Base-by-base conservation (phyloP, 2,113 vertebrate species). In the Ochotona princeps region DNA sequence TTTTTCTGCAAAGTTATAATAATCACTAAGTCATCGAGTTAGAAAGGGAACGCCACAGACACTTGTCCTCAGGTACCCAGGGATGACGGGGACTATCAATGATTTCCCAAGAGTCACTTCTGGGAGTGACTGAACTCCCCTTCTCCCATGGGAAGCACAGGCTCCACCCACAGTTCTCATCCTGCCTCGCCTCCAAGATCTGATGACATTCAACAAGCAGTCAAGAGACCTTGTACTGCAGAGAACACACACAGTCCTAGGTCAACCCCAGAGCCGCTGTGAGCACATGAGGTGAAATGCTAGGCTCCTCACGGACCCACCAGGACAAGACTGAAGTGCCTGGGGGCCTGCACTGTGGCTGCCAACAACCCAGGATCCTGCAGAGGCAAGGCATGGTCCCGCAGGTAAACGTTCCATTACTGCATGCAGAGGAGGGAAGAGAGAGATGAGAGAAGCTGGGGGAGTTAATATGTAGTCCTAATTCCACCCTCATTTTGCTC, bases 1-100 rank as follows among this genome's bases (percentile, higher is more conserved):
- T 13, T 93, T 60, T 65, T 81, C 32, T 82, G 38, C 38, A 49
- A 93, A 93, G 23, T 72, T 89, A 84, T 51, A 60, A 72, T 63
- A 61, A 69, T 51, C 49, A 72, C 72, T 44, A 44, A 44, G 51
- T 26, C 60, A 89, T 90, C 66, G 35, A 61, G 47, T 87, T 30
- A 83, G 21, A 92, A 79, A 90, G 79, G 73, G 47, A 83, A 32
- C 7, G 18, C 25, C 83, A 91, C 6, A 49, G 60, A 73, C 28
- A 73, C 38, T 73, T 81, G 75, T 47, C 61, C 66, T 87, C 6
- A 66, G 73, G 69, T 84, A 90, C 7, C 51, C 54, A 92, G 63
- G n/a, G 87, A 91, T 30, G 86, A 75, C 2, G 14, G 13, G 23
- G 61, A 75, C 65, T 95, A 81, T 75, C 44, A 28, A 1, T 51